Conservation (phyloP, 2,888 invertebrate genomes). For the Conomelus anceps region DNA sequence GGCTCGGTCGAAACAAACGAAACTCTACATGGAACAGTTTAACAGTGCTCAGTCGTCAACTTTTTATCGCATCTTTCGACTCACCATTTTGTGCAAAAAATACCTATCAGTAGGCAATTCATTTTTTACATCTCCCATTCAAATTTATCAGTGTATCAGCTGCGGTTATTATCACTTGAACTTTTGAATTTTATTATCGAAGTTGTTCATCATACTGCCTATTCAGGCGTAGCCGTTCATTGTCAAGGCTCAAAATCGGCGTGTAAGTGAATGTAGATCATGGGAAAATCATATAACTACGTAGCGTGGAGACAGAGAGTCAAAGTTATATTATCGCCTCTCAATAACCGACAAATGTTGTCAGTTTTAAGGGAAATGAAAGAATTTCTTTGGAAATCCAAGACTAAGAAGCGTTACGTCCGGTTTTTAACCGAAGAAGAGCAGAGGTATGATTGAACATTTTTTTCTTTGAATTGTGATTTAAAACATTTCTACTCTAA, state of each 20-base stretch:
- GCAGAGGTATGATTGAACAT: slow-evolving; percentile 52
- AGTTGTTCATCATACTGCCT: too few species aligned
- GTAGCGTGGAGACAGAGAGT: slow-evolving; percentile 21
- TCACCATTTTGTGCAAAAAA: not conserved
- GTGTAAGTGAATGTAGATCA: not conserved
- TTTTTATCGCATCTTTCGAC: not conserved
- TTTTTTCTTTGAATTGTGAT: not conserved
- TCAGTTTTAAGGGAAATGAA: not conserved
- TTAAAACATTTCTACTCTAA: slow-evolving; percentile 24
- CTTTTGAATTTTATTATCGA: not conserved
- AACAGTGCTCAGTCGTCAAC: not conserved
- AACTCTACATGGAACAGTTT: not conserved
- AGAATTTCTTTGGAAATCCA: slow-evolving; percentile 12
- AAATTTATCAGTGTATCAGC: not conserved
- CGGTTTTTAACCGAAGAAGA: slow-evolving; percentile 63
- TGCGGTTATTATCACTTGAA: not conserved
- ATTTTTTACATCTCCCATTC: not conserved
- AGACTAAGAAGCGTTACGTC: slow-evolving; percentile 52
- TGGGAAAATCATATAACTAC: slow-evolving; percentile 1
- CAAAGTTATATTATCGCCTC: slow-evolving; percentile 10
- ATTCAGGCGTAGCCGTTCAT: not conserved
- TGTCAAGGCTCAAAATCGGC: not conserved
- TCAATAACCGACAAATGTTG: slow-evolving; percentile 6
- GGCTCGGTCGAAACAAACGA: not conserved
- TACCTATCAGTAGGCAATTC: too few species aligned